Conservation (phyloP, 2,797 vertebrate species). For the Danio albolineatus region DNA sequence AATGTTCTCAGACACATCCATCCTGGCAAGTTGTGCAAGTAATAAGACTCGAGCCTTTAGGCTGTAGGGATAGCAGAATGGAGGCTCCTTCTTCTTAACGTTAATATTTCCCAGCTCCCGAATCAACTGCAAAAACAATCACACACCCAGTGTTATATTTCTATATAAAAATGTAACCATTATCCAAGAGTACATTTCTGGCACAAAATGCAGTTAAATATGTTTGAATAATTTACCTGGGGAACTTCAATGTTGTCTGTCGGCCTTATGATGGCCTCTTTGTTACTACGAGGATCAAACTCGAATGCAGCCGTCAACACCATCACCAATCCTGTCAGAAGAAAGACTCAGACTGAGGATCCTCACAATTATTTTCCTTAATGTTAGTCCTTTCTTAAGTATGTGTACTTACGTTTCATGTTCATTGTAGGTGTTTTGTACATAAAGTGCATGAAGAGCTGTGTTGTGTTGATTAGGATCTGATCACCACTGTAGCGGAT, state of each 20-base stretch:
- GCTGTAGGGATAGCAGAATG: slow-evolving; percentile 97
- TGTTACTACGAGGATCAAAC: slow-evolving; percentile 98
- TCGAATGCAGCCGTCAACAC: slow-evolving; percentile 96
- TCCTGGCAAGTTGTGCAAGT: slow-evolving; percentile 90
- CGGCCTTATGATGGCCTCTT: slow-evolving; percentile 96
- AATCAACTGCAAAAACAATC: slow-evolving; percentile 82
- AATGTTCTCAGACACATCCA: slow-evolving; percentile 93
- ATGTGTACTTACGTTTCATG: slow-evolving; percentile 92
- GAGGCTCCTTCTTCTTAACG: slow-evolving; percentile 98
- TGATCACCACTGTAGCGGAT: slow-evolving; percentile 98
- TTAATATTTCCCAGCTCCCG: slow-evolving; percentile 98
- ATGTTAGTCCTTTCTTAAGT: not conserved
- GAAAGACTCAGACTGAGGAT: not conserved
- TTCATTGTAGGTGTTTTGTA: slow-evolving; percentile 99
- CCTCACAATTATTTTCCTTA: not conserved
- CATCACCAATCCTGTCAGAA: slow-evolving; percentile 88
- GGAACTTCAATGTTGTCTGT: slow-evolving; percentile 97
- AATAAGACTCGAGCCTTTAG: slow-evolving; percentile 95
- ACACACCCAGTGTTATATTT: not conserved
- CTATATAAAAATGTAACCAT: not conserved
- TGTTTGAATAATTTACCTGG: slow-evolving; percentile 79
- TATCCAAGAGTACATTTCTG: not conserved
- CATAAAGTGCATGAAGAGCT: slow-evolving; percentile 98
- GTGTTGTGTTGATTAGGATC: slow-evolving; percentile 98
- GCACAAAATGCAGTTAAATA: not conserved